A percentile compares a stretch with the other conserved stretches of the same genome.
Conservation (phyloP, 1,140 invertebrate species). For the Dinothrombium tinctorium region DNA sequence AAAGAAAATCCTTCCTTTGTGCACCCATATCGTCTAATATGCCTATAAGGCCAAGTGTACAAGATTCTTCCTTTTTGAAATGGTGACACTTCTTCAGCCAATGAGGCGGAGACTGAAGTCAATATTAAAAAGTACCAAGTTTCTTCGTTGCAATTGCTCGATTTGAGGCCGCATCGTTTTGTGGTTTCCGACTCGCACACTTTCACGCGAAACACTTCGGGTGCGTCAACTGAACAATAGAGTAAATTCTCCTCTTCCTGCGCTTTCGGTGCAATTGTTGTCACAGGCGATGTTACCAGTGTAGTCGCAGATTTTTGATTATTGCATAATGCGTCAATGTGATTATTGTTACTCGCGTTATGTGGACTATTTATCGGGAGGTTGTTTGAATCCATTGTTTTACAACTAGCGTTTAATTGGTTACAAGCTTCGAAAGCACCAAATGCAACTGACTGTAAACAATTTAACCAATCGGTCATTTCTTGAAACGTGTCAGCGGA, state of each 20-base stretch:
- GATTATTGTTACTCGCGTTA: not conserved
- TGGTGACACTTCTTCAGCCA: constrained; percentile 31
- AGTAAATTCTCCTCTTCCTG: constrained; percentile 62
- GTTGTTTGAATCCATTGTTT: not conserved
- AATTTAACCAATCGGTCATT: constrained; percentile 44
- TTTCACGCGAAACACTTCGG: constrained; percentile 37
- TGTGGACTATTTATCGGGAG: not conserved
- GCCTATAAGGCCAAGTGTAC: constrained; percentile 63
- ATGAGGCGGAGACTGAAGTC: constrained; percentile 41
- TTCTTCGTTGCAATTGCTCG: no score
- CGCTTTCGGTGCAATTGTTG: not conserved
- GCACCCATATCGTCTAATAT: constrained; percentile 57
- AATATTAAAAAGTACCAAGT: constrained; percentile 42
- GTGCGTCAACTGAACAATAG: constrained; percentile 38
- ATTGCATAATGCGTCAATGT: not conserved
- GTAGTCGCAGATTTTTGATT: not conserved
- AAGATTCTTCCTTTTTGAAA: constrained; percentile 22
- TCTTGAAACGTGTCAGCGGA: constrained; percentile 40
- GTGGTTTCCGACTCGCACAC: constrained; percentile 51
- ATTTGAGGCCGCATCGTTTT: constrained; percentile 38
- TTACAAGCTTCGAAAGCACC: constrained; percentile 35
- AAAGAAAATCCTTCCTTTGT: constrained; percentile 57
- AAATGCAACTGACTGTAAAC: constrained; percentile 57
- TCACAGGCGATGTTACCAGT: not conserved
- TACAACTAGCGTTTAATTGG: no score